Evolutionary conservation across 2,113 vertebrate genomes (phyloP), one percentile per base, ranked within the genome.

Genomic region (Rhombomys opimus): DNA sequence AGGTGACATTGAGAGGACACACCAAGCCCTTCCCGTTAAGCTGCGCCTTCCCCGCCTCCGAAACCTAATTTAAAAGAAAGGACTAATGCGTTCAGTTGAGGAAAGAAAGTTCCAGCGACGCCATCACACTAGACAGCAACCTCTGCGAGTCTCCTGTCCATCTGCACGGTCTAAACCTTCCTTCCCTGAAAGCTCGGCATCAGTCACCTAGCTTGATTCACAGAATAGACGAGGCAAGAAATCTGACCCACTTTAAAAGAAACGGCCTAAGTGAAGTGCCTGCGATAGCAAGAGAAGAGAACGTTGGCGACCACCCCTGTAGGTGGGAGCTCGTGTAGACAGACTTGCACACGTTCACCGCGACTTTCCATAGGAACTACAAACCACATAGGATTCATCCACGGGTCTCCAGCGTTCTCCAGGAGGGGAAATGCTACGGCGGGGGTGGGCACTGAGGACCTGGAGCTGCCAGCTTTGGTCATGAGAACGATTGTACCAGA

Each of bases 341-440:
- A 73, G 91, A 97, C 94, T 86, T 73, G 97, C 80, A 97, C 46
- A 25, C 78, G 73, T 95, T 93, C 93, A 92, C 94, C 75, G 96
- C 59, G 89, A 97, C 96, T 98, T 98, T 98, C 98, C 98, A 97
- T 98, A 98, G 98, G 98, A 98, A 98, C 97, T 98, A 98, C 98
- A 96, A 97, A 88, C 81, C 13, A 87, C 95, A 93, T 76, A 46
- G 97, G 78, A 97, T 96, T 46, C 46, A 46, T 46, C 95, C 89
- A 22, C 76, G 93, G 97, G 94, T 93, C 41, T 94, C 95, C 95
- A 76, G 95, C 95, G 68, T 94, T 92, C 92, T 77, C 72, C 67
- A 59, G 52, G 7, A 63, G 57, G 23, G 50, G 8, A 85, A 81
- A 89, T 91, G 72, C 94, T 94, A 92, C 96, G 93, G 93, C 93